A percentile compares a stretch with the other conserved stretches of the same genome.
Evolutionary conservation across 2,113 vertebrate genomes (phyloP).

Genomic region (Pyxicephalus adspersus): DNA sequence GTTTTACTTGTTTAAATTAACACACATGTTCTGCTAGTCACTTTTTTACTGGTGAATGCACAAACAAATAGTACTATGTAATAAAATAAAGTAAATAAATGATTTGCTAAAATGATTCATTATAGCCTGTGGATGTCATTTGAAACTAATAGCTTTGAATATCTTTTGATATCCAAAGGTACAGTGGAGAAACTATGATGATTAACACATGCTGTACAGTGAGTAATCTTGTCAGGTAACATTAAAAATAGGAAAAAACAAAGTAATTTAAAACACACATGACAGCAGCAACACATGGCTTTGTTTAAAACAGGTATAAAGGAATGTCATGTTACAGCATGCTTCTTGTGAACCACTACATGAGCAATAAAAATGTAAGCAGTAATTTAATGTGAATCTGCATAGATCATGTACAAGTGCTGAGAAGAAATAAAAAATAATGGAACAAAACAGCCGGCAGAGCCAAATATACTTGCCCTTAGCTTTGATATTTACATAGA

Average conservation of each 20-base stretch:
- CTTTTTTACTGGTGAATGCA: too few relatives aligned
- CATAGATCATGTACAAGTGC: slow-evolving; percentile 10
- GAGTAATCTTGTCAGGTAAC: slow-evolving; percentile 45
- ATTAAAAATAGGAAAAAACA: slow-evolving; percentile 34
- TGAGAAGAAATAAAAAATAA: not conserved
- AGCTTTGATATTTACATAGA: too few relatives aligned
- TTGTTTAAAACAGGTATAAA: slow-evolving; percentile 38
- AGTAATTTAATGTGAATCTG: slow-evolving; percentile 22
- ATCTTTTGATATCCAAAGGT: not conserved
- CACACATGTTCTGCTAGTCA: too few relatives aligned
- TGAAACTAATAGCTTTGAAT: not conserved
- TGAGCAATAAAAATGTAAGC: slow-evolving; percentile 38
- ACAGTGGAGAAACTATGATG: not conserved
- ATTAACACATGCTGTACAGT: slow-evolving; percentile 22
- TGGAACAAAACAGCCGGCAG: not conserved
- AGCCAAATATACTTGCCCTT: too few relatives aligned
- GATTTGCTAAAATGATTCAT: not conserved
- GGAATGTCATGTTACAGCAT: slow-evolving; percentile 16
- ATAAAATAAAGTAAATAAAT: too few relatives aligned
- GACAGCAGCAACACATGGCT: slow-evolving; percentile 21
- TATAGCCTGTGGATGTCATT: too few relatives aligned
- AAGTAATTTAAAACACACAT: slow-evolving; percentile 41
- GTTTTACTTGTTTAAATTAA: too few relatives aligned
- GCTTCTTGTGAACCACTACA: slow-evolving; percentile 18
- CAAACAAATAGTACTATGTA: too few relatives aligned